phyloP scores from a whole-genome alignment of 1,140 invertebrate genomes.

The Neelides sp. region DNA sequence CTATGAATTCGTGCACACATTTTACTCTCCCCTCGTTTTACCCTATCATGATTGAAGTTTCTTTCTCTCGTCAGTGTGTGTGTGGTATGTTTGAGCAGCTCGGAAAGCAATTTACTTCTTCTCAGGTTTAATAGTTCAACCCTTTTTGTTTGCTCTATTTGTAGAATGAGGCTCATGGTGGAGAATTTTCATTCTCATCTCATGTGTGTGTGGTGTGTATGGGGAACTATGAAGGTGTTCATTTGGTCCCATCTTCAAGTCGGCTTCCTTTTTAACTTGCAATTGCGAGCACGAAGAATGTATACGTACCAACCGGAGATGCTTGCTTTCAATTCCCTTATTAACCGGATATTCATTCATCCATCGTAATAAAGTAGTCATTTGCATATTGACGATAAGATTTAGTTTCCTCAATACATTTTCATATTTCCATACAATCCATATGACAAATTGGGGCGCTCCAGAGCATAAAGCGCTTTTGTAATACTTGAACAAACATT shows the following conservation, averaged over 20 bases:
- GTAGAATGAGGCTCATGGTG: conserved; percentile 6
- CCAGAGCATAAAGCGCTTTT: too few relatives aligned
- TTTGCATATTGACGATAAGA: too few relatives aligned
- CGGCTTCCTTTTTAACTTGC: background rate
- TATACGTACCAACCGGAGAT: background rate
- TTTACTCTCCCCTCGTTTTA: conserved; percentile 9
- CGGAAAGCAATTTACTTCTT: conserved; percentile 4
- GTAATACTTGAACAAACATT: too few relatives aligned
- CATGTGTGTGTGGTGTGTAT: too few relatives aligned
- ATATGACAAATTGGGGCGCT: too few relatives aligned
- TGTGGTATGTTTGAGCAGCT: conserved; percentile 5
- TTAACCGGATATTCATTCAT: background rate
- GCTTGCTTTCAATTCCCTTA: conserved; percentile 1
- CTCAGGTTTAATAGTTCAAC: conserved; percentile 10
- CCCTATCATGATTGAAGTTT: background rate
- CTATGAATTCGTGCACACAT: conserved; percentile 24
- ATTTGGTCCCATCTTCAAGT: background rate
- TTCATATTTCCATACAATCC: too few relatives aligned
- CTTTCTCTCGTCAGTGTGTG: background rate
- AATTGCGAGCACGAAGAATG: background rate
- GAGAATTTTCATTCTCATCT: too few relatives aligned
- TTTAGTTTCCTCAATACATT: too few relatives aligned
- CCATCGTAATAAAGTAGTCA: too few relatives aligned
- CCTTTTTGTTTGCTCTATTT: conserved; percentile 11
- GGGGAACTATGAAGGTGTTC: background rate